phyloP scores from a whole-genome alignment of 2,113 vertebrate genomes.

The Pachyramphus minor region DNA sequence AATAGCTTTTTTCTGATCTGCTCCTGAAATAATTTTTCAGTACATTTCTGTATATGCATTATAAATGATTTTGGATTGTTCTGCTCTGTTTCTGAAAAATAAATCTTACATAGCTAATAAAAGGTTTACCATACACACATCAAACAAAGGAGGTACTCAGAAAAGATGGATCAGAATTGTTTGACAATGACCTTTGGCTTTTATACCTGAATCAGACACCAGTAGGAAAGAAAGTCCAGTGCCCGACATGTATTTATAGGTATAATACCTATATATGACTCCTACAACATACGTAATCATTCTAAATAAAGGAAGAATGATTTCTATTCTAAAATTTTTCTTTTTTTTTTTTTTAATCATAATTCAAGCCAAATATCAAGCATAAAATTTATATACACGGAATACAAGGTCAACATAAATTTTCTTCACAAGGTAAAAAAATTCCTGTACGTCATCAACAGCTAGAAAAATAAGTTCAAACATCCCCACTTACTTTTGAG shows the following conservation, averaged over 20 bases:
- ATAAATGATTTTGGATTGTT: background rate
- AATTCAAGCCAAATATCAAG: background rate
- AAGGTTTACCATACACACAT: background rate
- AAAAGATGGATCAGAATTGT: background rate
- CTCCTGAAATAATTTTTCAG: background rate
- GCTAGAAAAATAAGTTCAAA: background rate
- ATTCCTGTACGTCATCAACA: background rate
- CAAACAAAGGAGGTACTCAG: background rate
- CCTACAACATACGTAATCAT: background rate
- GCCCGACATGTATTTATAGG: background rate
- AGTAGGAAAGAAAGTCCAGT: background rate
- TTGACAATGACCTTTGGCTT: background rate
- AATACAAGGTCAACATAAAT: background rate
- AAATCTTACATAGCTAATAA: background rate
- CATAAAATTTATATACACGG: background rate
- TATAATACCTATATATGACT: background rate
- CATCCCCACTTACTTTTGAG: background rate
- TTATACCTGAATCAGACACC: background rate
- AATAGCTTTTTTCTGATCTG: background rate
- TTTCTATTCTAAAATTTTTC: background rate
- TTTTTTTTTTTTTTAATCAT: background rate
- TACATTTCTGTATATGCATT: background rate
- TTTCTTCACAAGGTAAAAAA: background rate
- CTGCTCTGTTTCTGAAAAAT: background rate
- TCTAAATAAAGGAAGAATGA: background rate